Base-by-base conservation (phyloP, 2,888 invertebrate genomes). In the Calephelis perditalis region DNA sequence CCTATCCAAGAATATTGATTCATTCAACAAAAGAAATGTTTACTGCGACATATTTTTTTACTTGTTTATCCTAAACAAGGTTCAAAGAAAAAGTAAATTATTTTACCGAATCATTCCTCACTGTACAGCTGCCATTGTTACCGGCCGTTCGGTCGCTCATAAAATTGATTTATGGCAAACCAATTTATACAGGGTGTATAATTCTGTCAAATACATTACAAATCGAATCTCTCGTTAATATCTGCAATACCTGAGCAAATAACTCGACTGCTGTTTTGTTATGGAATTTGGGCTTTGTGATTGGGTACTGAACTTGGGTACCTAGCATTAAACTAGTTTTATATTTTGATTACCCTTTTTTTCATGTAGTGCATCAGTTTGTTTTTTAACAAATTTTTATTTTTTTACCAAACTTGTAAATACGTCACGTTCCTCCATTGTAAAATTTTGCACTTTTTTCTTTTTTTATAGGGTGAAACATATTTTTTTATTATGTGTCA, bases 161-260 rank as follows among this genome's bases (percentile, higher is more conserved):
- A 76, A 77, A 78, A 75, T 73, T 73, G 69, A 70, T 79, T 78
- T 77, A 78, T 78, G 70, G 72, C 64, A 46, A 45, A 49, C 59
- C 65, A 65, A 64, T 58, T 58, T 45, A 57, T 15, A 57, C 56
- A 43, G 56, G 43, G 15, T 44, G 56, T 57, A 26, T 15, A 57
- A 57, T 57, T 15, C 56, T 57, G 56, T 57, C 44, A 44, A 57
- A 44, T 40, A 44, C 56, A 57, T 57, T 57, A 57, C 56, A 44
- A 57, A 57, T 57, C n/a, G 15, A 57, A 26, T 49, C 12, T 49
- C 49, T 49, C 26, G 49, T 15, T 49, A 49, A 49, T 49, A 49
- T 49, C 49, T 9, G 49, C 26, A 49, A 15, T 49, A 49, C 49
- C 26, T 9, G 49, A 5, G 10, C 49, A 49, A 49, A 11, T 40